Conservation (phyloP, 1,140 invertebrate species). For the Neodiprion virginianus region DNA sequence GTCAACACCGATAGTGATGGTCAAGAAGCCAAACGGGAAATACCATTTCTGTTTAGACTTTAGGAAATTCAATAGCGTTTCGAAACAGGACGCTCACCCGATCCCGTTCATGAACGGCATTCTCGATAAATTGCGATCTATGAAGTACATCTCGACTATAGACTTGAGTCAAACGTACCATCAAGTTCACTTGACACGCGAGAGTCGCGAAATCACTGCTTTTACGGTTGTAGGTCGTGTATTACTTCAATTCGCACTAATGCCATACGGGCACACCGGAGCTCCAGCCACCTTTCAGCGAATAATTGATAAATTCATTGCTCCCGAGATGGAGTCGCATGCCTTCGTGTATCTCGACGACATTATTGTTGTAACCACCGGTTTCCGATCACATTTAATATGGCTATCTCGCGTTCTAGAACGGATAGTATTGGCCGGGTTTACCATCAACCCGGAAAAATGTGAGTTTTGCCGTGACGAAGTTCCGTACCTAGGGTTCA, state of each 20-base stretch:
- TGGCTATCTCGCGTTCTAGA: conserved; percentile 27
- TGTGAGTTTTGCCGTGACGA: no score
- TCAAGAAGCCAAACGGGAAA: conserved; percentile 56
- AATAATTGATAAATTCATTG: conserved; percentile 31
- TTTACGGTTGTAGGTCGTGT: conserved; percentile 32
- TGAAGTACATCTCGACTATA: conserved; percentile 45
- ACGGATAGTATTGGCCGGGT: background rate
- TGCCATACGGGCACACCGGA: conserved; percentile 47
- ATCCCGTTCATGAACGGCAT: conserved; percentile 59
- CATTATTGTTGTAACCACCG: conserved; percentile 32
- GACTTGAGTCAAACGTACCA: conserved; percentile 34
- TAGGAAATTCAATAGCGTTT: conserved; percentile 52
- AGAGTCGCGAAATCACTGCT: conserved; percentile 24
- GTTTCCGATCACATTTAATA: conserved; percentile 36
- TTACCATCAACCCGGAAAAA: no score
- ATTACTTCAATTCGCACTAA: conserved; percentile 40
- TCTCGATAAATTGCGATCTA: conserved; percentile 49
- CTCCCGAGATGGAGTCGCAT: conserved; percentile 6
- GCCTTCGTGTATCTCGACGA: conserved; percentile 40
- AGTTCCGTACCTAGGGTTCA: conserved; percentile 9
- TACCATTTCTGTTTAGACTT: conserved; percentile 60
- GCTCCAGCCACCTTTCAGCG: conserved; percentile 44
- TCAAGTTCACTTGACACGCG: conserved; percentile 29
- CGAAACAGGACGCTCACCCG: conserved; percentile 54
- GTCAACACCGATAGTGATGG: conserved; percentile 51